Percentiles rank a stretch among this genome's conserved stretches.
These are phyloP conservation scores for Lamellibrachia luymesi DNA, from an alignment of 1,140 invertebrate genomes.

Conservation along the genomic window DNA sequence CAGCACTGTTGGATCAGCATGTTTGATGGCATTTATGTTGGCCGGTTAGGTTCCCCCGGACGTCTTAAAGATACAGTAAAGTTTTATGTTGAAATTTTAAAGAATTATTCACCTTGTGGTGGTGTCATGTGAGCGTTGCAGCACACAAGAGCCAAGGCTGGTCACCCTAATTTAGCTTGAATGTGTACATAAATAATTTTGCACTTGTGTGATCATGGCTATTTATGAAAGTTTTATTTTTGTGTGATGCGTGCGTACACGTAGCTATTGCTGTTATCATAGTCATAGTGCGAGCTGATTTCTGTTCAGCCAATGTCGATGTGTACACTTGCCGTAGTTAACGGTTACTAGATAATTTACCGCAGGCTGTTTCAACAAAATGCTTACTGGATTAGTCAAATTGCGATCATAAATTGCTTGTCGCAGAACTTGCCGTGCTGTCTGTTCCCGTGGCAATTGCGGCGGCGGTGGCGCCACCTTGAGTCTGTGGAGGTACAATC, in stretches of 20 bases:
- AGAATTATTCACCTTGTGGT: neutral
- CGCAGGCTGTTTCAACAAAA: conserved; percentile 4
- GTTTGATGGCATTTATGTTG: neutral
- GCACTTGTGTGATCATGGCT: neutral
- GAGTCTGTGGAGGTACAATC: neutral
- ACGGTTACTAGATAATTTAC: neutral
- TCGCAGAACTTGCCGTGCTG: neutral
- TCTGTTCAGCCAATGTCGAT: neutral
- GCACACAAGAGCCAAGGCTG: neutral
- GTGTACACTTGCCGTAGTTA: neutral
- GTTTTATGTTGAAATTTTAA: neutral
- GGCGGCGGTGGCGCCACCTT: neutral
- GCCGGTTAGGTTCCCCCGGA: neutral
- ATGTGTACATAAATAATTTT: conserved; percentile 6
- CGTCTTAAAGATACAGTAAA: neutral
- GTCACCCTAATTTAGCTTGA: neutral
- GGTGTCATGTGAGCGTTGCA: neutral
- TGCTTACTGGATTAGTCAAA: neutral
- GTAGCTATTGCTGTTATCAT: neutral
- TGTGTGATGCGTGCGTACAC: neutral
- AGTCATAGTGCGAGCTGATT: neutral
- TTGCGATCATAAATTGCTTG: neutral
- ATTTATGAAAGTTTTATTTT: conserved; percentile 6
- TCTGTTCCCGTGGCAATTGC: neutral
- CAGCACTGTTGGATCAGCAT: neutral